phyloP scores from a whole-genome alignment of 2,888 invertebrate genomes.

The Protodeltote pygarga region DNA sequence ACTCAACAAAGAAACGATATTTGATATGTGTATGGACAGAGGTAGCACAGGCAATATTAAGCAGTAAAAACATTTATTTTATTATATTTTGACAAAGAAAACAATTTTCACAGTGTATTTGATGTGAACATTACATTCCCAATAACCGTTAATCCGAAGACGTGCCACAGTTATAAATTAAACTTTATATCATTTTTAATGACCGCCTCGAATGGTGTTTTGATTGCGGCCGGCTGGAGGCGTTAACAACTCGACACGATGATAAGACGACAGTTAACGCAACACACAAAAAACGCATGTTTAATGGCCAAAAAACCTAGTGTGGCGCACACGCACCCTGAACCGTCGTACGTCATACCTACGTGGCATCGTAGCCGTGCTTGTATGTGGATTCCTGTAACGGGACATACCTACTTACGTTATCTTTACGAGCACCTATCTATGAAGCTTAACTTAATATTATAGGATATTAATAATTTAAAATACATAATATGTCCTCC shows the following conservation, averaged over 20 bases:
- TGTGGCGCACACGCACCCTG: conserved; percentile 38
- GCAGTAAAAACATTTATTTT: conserved; percentile 59
- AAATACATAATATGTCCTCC: conserved; percentile 62
- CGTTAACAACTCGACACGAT: conserved; percentile 86
- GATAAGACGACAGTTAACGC: conserved; percentile 83
- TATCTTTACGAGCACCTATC: conserved; percentile 77
- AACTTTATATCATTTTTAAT: conserved; percentile 87
- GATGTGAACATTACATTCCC: conserved; percentile 78
- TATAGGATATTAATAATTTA: conserved; percentile 75
- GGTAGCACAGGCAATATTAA: conserved; percentile 27
- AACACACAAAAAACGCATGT: conserved; percentile 79
- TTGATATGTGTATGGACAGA: neutral
- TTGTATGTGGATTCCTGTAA: conserved; percentile 80
- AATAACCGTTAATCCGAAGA: conserved; percentile 81
- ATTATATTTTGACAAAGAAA: conserved; percentile 73
- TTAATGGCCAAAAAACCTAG: conserved; percentile 79
- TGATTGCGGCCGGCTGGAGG: conserved; percentile 85
- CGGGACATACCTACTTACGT: conserved; percentile 78
- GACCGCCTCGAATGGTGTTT: conserved; percentile 83
- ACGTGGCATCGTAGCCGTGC: conserved; percentile 53
- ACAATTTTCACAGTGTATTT: conserved; percentile 71
- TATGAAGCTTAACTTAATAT: conserved; percentile 71
- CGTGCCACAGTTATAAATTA: conserved; percentile 80
- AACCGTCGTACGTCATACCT: conserved; percentile 39
- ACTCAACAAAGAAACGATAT: neutral